These are phyloP conservation scores for Peromyscus polionotus DNA, from an alignment of 2,113 vertebrate species.

Conservation along the genomic window DNA sequence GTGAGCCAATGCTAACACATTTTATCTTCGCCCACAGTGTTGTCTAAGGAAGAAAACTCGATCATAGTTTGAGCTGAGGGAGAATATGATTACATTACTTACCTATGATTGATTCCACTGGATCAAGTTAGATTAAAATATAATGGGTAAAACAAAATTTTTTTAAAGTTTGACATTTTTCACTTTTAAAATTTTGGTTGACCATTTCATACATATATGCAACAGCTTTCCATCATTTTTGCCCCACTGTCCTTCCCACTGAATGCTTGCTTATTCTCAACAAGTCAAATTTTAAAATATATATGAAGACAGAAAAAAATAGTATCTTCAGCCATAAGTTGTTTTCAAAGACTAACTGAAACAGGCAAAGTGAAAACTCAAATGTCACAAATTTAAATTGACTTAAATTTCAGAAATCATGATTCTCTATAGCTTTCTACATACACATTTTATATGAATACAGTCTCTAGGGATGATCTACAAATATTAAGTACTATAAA, in stretches of 20 bases:
- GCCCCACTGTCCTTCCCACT: too few relatives aligned
- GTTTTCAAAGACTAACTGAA: background rate
- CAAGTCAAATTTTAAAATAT: slow-evolving; percentile 1
- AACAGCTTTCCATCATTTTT: background rate
- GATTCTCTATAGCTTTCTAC: background rate
- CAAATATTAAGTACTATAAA: background rate
- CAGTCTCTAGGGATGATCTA: background rate
- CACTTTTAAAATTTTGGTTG: background rate
- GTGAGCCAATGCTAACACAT: background rate
- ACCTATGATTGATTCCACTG: background rate
- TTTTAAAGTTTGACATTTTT: background rate
- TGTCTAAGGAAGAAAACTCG: background rate
- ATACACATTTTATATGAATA: background rate
- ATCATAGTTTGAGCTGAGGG: background rate
- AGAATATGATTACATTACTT: background rate
- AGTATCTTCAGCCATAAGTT: background rate
- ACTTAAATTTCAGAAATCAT: slow-evolving; percentile 32
- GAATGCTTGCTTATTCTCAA: background rate
- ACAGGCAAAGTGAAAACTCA: background rate
- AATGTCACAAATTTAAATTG: slow-evolving; percentile 24
- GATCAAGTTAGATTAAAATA: background rate
- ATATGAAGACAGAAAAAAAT: background rate
- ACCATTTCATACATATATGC: background rate
- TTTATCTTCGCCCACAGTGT: background rate
- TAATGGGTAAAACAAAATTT: background rate